Base-by-base conservation (phyloP, 2,888 invertebrate species). In the Listrodromus nycthemerus region DNA sequence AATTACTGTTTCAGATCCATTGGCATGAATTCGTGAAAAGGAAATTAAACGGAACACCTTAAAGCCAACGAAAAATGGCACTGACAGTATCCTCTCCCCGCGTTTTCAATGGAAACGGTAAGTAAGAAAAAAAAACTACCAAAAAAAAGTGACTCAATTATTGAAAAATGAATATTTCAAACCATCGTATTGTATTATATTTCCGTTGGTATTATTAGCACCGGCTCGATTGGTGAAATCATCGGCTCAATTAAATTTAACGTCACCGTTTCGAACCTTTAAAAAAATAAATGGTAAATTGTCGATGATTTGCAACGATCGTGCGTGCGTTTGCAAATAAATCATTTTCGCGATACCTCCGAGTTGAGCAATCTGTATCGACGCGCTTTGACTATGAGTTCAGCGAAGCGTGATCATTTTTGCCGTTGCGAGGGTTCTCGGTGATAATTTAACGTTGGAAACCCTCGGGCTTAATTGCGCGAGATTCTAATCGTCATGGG, bases 71-170 rank as follows among this genome's bases (percentile, higher is more conserved):
- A 87, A 10, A 10, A 82, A 92, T 92, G 92, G 92, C 92, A 69
- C 81, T 92, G 87, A 91, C 91, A 77, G 89, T 92, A 85, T 90
- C 92, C 87, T 91, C 92, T 61, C 86, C 91, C 83, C 90, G 89
- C 79, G 89, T 92, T 88, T 91, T 91, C 87, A 91, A 92, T 85
- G 91, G 91, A 91, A 92, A 91, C 89, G 92, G 92, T 92, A 84
- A 91, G 88, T 83, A 74, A 13, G n/a, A 52, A 24, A 52, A 70
- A 27, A 19, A 5, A 52, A 24, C 7, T 10, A 30, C 50, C 13
- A 3, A 30, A n/a, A 27, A 30, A 1, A 33, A 30, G n/a, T 8
- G 10, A 1, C 10, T 45, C 16, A 4, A 16, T 16, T 16, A 16
- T 45, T 16, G 41, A 45, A 45, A 45, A 45, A 16, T 45, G 41